Percentiles rank a stretch among this genome's conserved stretches.
Conservation (phyloP, 2,888 invertebrate genomes). For the Lordiphosa andalusiaca region DNA sequence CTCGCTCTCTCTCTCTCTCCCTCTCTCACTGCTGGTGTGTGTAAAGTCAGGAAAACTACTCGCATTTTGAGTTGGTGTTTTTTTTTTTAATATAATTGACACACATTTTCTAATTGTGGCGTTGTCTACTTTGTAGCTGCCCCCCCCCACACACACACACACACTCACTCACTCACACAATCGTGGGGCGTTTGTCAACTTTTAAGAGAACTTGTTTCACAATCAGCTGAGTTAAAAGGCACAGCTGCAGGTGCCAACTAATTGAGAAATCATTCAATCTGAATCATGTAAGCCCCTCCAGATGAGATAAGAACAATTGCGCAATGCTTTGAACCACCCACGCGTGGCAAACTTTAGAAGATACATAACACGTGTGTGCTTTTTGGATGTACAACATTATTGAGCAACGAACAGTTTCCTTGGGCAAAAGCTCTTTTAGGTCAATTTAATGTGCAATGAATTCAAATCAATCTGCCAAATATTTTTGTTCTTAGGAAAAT, state of each 20-base stretch:
- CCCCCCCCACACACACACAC: constrained; percentile 6
- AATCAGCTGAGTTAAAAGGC: constrained; percentile 23
- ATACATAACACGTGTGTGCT: not conserved
- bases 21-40: constrained; percentile 3
- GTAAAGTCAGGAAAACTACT: constrained; percentile 60
- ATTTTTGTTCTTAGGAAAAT: no score
- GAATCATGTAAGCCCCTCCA: constrained; percentile 2
- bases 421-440: constrained; percentile 4
- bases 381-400: not conserved
- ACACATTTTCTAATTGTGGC: constrained; percentile 69
- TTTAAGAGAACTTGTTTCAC: constrained; percentile 28
- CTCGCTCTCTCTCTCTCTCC: constrained; percentile 19
- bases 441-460: constrained; percentile 8
- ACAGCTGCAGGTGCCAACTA: constrained; percentile 4
- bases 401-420: not conserved
- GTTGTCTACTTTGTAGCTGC: constrained; percentile 31
- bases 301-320: constrained; percentile 26
- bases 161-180: constrained; percentile 14
- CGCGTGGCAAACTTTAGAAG: constrained; percentile 14
- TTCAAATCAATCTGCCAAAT: no score
- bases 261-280: constrained; percentile 1
- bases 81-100: constrained; percentile 61
- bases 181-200: constrained; percentile 32
- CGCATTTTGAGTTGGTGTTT: constrained; percentile 37
- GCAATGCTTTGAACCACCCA: constrained; percentile 31